Percentiles rank a stretch among this genome's conserved stretches.
phyloP scores from a whole-genome alignment of 1,140 invertebrate genomes.

The Drosophila guanche region DNA sequence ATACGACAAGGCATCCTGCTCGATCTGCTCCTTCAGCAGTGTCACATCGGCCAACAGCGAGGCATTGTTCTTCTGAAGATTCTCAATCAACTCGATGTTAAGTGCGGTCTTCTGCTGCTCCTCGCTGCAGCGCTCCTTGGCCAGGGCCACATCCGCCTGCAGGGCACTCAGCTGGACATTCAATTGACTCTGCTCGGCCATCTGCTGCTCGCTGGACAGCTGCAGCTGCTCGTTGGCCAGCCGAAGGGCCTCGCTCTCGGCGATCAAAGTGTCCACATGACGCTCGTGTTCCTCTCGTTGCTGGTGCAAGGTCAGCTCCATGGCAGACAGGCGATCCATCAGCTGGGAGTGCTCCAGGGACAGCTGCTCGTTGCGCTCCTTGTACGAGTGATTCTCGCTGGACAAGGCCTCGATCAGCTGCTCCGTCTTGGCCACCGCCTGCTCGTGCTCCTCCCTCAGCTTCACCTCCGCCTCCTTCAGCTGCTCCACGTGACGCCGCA shows the following conservation, averaged over 20 bases:
- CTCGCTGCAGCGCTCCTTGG: slow-evolving; percentile 36
- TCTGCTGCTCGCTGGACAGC: slow-evolving; percentile 39
- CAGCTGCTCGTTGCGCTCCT: slow-evolving; percentile 67
- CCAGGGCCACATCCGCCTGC: slow-evolving; percentile 55
- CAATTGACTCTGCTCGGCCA: slow-evolving; percentile 38
- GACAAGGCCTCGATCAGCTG: slow-evolving; percentile 61
- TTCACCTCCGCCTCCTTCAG: slow-evolving; percentile 74
- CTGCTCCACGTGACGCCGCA: slow-evolving; percentile 74
- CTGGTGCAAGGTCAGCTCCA: slow-evolving; percentile 67
- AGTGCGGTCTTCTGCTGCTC: slow-evolving; percentile 54
- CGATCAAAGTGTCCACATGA: slow-evolving; percentile 65
- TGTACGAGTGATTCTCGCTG: slow-evolving; percentile 62
- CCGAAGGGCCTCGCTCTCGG: slow-evolving; percentile 67
- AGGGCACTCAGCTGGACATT: slow-evolving; percentile 54
- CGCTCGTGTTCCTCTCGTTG: slow-evolving; percentile 62
- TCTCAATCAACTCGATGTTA: slow-evolving; percentile 65
- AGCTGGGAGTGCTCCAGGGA: slow-evolving; percentile 47
- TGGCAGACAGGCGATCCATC: slow-evolving; percentile 36
- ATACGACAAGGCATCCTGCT: slow-evolving; percentile 76
- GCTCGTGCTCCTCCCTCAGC: slow-evolving; percentile 68
- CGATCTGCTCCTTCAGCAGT: slow-evolving; percentile 70
- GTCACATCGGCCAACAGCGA: slow-evolving; percentile 53
- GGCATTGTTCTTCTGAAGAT: slow-evolving; percentile 63
- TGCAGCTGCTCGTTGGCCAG: slow-evolving; percentile 64
- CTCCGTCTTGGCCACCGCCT: slow-evolving; percentile 59